Evolutionary conservation across 1,140 invertebrate genomes (phyloP), one percentile per base, ranked within the genome.

Genomic region (Papilio polytes): DNA sequence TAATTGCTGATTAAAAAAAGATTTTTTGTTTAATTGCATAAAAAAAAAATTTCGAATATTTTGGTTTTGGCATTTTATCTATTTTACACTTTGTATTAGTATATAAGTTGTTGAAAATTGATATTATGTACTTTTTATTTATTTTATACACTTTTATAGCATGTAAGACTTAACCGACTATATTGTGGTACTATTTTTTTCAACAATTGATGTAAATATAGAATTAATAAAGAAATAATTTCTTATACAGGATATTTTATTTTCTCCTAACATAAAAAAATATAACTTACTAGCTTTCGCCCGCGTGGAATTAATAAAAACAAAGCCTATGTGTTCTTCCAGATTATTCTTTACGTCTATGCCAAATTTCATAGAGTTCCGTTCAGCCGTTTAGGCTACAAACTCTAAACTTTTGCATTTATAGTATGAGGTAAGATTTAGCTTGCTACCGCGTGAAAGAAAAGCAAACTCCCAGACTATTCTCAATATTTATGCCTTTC

Each of bases 151-250:
- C 56, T 44, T 78, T 63, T 36, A 44, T 78, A 63, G 77, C 48
- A 41, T 56, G 53, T 63, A 66, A 66, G 36, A 15, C 46, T 20
- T 78, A 78, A 78, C 63, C 66, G n/a, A 78, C 76, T 78, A 78
- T 44, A 78, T 78, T 31, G 22, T 44, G 12, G 77, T 78, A 78
- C 53, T 63, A 36, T 78, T n/a, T 46, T 78, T 78, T 56, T 78
- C 56, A 46, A 20, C 8, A 41, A 66, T 51, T 44, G 10, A 46
- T 78, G 77, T 78, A 78, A 78, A 78, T 78, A 78, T 78, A 63
- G 77, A n/a, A 44, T 44, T 10, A 59, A 78, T 59, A 59, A 78
- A 78, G 44, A 22, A 56, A 36, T 63, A 78, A 63, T 46, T 78
- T 59, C n/a, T 15, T 15, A 66, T 31, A 66, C 15, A 31, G 26